Evolutionary conservation across 2,888 invertebrate species (phyloP).

Genomic region (Oithona nana): DNA sequence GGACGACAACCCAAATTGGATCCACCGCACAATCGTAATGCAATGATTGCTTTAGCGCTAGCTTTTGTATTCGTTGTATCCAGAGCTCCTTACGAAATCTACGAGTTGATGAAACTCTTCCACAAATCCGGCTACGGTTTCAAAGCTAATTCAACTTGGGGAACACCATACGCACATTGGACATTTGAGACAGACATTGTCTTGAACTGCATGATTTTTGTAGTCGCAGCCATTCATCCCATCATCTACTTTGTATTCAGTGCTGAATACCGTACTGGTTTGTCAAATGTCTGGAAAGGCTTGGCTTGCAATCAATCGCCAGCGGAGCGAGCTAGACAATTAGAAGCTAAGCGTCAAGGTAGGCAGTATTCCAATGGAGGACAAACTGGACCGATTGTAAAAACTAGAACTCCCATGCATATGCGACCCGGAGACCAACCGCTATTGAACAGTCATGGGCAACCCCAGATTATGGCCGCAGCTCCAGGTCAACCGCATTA

Average conservation of each 20-base stretch:
- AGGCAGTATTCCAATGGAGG: not conserved
- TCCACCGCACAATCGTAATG: slow-evolving; percentile 14
- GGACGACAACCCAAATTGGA: slow-evolving; percentile 8
- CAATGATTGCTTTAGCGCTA: not conserved
- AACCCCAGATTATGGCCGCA: slow-evolving; percentile 3
- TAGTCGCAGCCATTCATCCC: slow-evolving; percentile 6
- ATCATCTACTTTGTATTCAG: slow-evolving; percentile 5
- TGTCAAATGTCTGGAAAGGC: not conserved
- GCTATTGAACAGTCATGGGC: not conserved
- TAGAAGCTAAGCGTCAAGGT: no score
- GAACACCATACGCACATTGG: not conserved
- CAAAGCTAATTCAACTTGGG: not conserved
- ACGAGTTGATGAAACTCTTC: slow-evolving; percentile 10
- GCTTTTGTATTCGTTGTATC: not conserved
- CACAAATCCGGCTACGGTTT: not conserved
- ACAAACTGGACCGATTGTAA: not conserved
- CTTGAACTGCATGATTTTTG: slow-evolving; percentile 6
- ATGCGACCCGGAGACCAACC: not conserved
- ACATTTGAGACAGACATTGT: slow-evolving; percentile 7
- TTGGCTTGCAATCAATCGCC: not conserved
- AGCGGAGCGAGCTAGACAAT: not conserved
- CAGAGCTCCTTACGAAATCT: slow-evolving; percentile 7
- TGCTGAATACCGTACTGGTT: slow-evolving; percentile 6
- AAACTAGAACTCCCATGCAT: not conserved
- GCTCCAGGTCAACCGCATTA: not conserved